Base-by-base conservation (phyloP, 2,888 invertebrate species). In the Drosophila acutilabella region DNA sequence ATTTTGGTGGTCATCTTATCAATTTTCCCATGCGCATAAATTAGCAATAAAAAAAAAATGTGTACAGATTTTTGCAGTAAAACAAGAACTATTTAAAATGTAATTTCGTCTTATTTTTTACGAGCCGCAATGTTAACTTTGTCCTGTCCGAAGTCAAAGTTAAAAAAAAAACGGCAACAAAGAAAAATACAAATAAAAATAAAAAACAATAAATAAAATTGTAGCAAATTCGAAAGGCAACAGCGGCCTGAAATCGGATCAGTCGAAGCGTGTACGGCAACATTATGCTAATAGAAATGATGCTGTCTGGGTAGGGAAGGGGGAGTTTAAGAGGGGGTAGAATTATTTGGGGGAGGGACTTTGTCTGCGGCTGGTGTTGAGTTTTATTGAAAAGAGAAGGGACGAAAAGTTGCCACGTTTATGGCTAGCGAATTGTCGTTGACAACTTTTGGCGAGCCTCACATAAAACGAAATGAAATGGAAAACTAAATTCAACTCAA, bases 281-380 rank as follows among this genome's bases (percentile, higher is more conserved):
- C 83, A 78, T 88, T 90, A 90, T 90, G 88, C 84, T 88, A 88
- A 90, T 88, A 74, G 76, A 90, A 88, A 85, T 66, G 58, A 58
- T 61, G 13, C 48, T 30, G 5, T 16, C 4, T 16, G 60, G 23
- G 41, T 16, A 57, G 23, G 41, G 13, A 18, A 16, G 41, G 14
- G 42, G 26, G 8, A 33, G 2, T 7, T 14, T 23, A 1, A 33
- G 33, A 4, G 36, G 23, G 23, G 23, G 23, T 6, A n/a, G 6
- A 6, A 6, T 23, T 23, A 11, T 3, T 48, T n/a, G 26, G 50
- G 40, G 16, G 20, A 33, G 23, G 36, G 44, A 38, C 48, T 44
- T 45, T 51, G 71, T 74, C 81, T 80, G 72, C 56, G 85, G 80
- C 80, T 88, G 83, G 79, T 78, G 85, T 80, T 77, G 72, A 67